phyloP scores from a whole-genome alignment of 2,797 vertebrate species.

The Salarias fasciatus region DNA sequence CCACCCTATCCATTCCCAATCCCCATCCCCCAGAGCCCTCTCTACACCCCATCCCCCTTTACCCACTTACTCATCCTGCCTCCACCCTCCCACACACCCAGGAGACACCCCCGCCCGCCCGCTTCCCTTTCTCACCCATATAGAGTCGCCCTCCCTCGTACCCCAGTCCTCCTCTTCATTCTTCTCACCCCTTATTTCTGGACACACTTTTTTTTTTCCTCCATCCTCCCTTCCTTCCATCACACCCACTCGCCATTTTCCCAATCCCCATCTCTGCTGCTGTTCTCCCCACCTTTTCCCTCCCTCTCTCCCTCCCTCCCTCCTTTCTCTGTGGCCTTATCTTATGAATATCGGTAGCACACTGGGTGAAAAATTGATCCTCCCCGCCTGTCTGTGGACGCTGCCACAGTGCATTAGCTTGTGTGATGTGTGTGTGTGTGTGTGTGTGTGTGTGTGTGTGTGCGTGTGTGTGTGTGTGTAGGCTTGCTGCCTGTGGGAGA shows the following conservation, averaged over 20 bases:
- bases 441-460: too few relatives aligned
- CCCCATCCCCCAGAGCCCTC: slow-evolving; percentile 78
- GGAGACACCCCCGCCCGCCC: slow-evolving; percentile 66
- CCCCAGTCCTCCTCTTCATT: slow-evolving; percentile 21
- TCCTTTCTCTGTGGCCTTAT: slow-evolving; percentile 70
- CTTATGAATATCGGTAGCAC: slow-evolving; percentile 82
- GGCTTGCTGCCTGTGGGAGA: slow-evolving; percentile 62
- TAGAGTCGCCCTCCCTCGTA: slow-evolving; percentile 43
- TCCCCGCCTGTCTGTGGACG: slow-evolving; percentile 80
- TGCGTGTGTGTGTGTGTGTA: slow-evolving; percentile 52
- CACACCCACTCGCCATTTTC: slow-evolving; percentile 64
- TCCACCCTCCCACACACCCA: slow-evolving; percentile 73
- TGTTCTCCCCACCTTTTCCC: slow-evolving; percentile 46
- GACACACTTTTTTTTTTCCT: slow-evolving; percentile 31
- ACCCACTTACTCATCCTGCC: slow-evolving; percentile 78
- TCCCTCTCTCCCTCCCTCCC: slow-evolving; percentile 40
- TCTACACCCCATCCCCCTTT: slow-evolving; percentile 76
- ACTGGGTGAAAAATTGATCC: slow-evolving; percentile 84
- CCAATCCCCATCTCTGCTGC: slow-evolving; percentile 52
- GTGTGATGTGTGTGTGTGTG: too few relatives aligned
- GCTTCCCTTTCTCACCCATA: slow-evolving; percentile 70
- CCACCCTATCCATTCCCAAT: slow-evolving; percentile 76
- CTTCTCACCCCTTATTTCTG: slow-evolving; percentile 43
- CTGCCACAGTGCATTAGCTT: slow-evolving; percentile 77
- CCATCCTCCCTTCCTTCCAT: slow-evolving; percentile 29